These are phyloP conservation scores for Hydrotaea cyrtoneurina DNA, from an alignment of 2,888 invertebrate genomes.

Conservation along the genomic window DNA sequence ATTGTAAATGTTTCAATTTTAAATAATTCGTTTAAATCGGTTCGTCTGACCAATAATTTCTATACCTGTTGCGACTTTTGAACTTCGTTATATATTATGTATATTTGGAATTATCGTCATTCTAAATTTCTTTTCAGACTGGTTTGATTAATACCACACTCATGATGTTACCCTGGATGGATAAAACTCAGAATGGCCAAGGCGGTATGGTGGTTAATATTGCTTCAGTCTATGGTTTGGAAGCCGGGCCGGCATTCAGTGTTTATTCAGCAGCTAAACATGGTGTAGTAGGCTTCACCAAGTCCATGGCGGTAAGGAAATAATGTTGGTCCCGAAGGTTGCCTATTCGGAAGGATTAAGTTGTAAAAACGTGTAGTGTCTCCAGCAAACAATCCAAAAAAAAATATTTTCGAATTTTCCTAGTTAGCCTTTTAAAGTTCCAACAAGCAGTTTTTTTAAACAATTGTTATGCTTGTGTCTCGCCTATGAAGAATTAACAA, in stretches of 20 bases:
- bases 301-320: conserved; percentile 74
- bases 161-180: conserved; percentile 76
- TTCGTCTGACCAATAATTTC: too few relatives aligned
- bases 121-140: conserved; percentile 67
- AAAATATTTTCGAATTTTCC: too few relatives aligned
- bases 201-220: conserved; percentile 78
- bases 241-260: conserved; percentile 76
- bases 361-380: not conserved
- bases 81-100: too few relatives aligned
- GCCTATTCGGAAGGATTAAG: not conserved
- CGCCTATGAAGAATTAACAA: too few relatives aligned
- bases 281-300: conserved; percentile 78
- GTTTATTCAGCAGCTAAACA: conserved; percentile 78
- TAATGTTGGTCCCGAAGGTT: not conserved
- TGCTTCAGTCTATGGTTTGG: conserved; percentile 77
- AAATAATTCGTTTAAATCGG: too few relatives aligned
- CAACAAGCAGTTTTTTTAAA: too few relatives aligned
- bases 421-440: too few relatives aligned
- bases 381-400: too few relatives aligned
- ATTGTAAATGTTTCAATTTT: too few relatives aligned
- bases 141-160: conserved; percentile 77
- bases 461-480: too few relatives aligned
- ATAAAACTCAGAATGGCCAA: conserved; percentile 76
- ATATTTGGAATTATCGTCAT: too few relatives aligned
- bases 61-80: too few relatives aligned